Evolutionary conservation across 2,113 vertebrate genomes (phyloP).

Genomic region (Atlantisia rogersi): DNA sequence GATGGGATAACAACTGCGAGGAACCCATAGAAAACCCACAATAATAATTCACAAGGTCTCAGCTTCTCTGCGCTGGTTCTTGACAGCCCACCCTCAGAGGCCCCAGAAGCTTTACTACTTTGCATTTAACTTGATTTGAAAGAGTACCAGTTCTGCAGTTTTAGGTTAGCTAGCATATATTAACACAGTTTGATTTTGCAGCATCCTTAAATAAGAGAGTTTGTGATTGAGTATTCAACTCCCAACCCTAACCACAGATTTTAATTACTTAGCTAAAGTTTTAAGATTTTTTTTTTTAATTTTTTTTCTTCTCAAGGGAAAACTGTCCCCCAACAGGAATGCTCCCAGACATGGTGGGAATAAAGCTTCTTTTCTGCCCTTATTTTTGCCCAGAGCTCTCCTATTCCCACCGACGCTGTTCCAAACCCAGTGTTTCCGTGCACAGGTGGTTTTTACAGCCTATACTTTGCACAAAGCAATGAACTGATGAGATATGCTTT

Average conservation of each 20-base stretch:
- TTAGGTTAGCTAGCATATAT: background rate
- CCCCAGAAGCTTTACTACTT: background rate
- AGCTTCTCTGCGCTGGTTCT: background rate
- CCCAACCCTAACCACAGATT: background rate
- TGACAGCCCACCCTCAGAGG: background rate
- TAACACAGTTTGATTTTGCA: background rate
- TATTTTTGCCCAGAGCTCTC: background rate
- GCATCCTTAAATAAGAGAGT: background rate
- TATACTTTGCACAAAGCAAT: background rate
- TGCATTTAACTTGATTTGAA: background rate
- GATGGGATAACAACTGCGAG: background rate
- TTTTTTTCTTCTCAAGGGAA: too few species aligned
- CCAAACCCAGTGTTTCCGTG: background rate
- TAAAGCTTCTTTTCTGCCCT: background rate
- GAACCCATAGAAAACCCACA: background rate
- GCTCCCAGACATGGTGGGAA: background rate
- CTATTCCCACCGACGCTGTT: background rate
- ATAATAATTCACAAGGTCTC: background rate
- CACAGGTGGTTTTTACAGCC: slow-evolving; percentile 54
- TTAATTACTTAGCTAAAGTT: background rate
- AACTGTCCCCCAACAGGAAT: background rate
- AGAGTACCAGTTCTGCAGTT: background rate
- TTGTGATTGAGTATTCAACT: background rate
- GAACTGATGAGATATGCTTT: slow-evolving; percentile 15
- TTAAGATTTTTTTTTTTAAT: background rate